These are phyloP conservation scores for Colossoma macropomum DNA, from an alignment of 2,113 vertebrate species.

Conservation along the genomic window DNA sequence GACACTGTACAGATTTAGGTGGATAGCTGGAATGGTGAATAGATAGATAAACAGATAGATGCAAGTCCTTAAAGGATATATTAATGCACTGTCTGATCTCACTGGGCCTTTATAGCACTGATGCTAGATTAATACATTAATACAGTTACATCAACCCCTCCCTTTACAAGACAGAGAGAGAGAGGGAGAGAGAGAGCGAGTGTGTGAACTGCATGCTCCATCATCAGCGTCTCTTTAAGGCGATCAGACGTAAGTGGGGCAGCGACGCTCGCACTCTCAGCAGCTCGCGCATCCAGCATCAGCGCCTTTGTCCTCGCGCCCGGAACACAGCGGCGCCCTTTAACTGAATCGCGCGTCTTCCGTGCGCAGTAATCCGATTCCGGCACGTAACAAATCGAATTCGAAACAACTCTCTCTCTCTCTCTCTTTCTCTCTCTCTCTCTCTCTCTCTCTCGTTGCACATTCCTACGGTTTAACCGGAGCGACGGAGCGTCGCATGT, in stretches of 20 bases:
- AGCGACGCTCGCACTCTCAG: slow-evolving; percentile 38
- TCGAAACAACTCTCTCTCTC: slow-evolving; percentile 36
- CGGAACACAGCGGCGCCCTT: slow-evolving; percentile 57
- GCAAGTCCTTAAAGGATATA: too few relatives aligned
- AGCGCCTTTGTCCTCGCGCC: slow-evolving; percentile 66
- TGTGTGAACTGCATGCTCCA: slow-evolving; percentile 37
- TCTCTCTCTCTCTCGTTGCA: background rate
- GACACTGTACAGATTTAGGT: too few relatives aligned
- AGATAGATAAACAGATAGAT: too few relatives aligned
- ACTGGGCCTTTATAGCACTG: too few relatives aligned
- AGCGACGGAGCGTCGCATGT: slow-evolving; percentile 43
- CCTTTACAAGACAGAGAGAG: too few relatives aligned
- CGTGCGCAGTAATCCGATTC: slow-evolving; percentile 59
- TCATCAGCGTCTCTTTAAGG: slow-evolving; percentile 64
- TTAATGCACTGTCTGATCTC: too few relatives aligned
- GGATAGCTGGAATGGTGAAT: too few relatives aligned
- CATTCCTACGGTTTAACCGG: slow-evolving; percentile 47
- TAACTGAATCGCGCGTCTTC: slow-evolving; percentile 69
- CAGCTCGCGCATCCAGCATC: slow-evolving; percentile 65
- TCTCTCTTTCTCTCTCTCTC: too few relatives aligned
- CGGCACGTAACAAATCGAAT: slow-evolving; percentile 53
- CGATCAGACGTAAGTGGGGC: slow-evolving; percentile 74
- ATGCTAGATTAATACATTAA: too few relatives aligned
- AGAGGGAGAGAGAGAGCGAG: too few relatives aligned
- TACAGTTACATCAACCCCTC: too few relatives aligned